These are phyloP conservation scores for Drosophila lowei DNA, from an alignment of 1,140 invertebrate species.

Conservation along the genomic window DNA sequence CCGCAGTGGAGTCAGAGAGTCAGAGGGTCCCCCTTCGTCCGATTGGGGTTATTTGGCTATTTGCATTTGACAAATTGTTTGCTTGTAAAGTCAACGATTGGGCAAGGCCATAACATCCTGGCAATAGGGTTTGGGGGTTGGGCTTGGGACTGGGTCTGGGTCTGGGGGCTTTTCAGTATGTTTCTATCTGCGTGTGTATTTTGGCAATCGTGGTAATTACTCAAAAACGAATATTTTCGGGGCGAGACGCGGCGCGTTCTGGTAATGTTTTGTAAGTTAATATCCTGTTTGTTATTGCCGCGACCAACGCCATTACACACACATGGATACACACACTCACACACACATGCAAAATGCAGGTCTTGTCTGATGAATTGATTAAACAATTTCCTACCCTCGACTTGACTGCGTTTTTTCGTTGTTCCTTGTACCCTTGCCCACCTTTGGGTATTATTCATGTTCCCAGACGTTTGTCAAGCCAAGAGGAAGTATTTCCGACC, in stretches of 20 bases:
- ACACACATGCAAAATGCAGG: conserved; percentile 54
- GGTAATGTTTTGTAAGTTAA: conserved; percentile 75
- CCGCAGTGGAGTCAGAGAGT: not conserved
- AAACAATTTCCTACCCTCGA: conserved; percentile 78
- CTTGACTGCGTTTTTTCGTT: conserved; percentile 23
- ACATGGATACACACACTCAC: conserved; percentile 16
- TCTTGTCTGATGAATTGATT: conserved; percentile 73
- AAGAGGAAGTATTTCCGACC: not conserved
- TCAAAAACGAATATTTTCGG: conserved; percentile 68
- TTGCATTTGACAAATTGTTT: conserved; percentile 82
- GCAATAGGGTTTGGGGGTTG: not conserved
- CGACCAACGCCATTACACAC: conserved; percentile 52
- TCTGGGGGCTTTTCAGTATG: not conserved
- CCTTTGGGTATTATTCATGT: too few relatives aligned
- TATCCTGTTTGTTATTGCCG: conserved; percentile 80
- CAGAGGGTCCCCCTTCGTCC: not conserved
- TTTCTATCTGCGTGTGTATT: conserved; percentile 11
- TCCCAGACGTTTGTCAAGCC: too few relatives aligned
- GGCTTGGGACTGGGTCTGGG: not conserved
- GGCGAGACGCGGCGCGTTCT: conserved; percentile 26
- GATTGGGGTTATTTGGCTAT: conserved; percentile 75
- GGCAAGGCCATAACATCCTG: conserved; percentile 53
- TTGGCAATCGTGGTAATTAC: conserved; percentile 65
- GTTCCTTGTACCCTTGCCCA: not conserved
- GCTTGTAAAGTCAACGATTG: conserved; percentile 74